Evolutionary conservation across 1,140 invertebrate genomes (phyloP), one percentile per base, ranked within the genome.

Genomic region (Drosophila quadrilineata): DNA sequence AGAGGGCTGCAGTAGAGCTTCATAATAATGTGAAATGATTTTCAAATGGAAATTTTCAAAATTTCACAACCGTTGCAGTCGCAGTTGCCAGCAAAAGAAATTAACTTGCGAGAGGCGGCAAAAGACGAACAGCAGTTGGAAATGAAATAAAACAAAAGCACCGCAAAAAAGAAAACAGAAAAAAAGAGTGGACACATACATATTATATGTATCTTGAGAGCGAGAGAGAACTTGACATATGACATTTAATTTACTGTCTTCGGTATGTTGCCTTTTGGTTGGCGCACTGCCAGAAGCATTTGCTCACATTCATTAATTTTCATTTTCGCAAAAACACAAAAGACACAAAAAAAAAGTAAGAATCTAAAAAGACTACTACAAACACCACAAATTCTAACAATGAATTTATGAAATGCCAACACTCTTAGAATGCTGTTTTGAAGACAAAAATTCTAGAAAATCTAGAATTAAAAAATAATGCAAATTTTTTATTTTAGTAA

Each of bases 201-300:
- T 49, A 58, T n/a, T n/a, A n/a, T n/a, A n/a, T n/a, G n/a, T n/a
- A n/a, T n/a, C n/a, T n/a, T n/a, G n/a, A n/a, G n/a, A 52, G 36
- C 38, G 19, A 31, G 48, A 22, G 36, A 66, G 63, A 71, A 72
- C 73, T 84, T 84, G 77, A 84, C 77, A 84, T 84, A 84, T 84
- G 77, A 84, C 77, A 84, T 84, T 84, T 84, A 84, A 85, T 84
- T 84, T 84, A 84, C 69, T 84, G 77, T 84, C 77, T 84, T 85
- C 65, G 77, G 77, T 77, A 70, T 82, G 73, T 84, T 84, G 73
- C 73, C 65, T 77, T n/a, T 66, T 45, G 52, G 52, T 43, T 85
- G 77, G 79, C 79, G 56, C 74, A 67, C 53, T 85, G 77, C 79
- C 77, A 84, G 63, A 73, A 85, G 60, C 77, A 85, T 84, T 84